Evolutionary conservation across 1,140 invertebrate genomes (phyloP).

Genomic region (Nymphalis io): DNA sequence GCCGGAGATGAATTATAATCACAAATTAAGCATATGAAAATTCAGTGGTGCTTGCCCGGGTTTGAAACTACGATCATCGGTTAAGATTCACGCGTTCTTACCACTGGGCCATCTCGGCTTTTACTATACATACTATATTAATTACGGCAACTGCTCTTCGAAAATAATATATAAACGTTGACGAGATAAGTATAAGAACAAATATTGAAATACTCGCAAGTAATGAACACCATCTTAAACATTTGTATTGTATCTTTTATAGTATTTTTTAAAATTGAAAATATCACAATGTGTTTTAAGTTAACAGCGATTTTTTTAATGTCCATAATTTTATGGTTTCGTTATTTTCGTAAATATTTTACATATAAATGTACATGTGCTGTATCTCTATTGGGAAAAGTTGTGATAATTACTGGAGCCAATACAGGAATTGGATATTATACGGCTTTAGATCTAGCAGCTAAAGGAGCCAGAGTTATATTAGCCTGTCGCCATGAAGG

Average conservation of each 20-base stretch:
- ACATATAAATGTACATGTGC: background rate
- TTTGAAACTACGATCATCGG: too few relatives aligned
- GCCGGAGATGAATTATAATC: too few relatives aligned
- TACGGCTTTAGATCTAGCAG: conserved; percentile 87
- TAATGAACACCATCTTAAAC: background rate
- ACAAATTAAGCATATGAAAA: too few relatives aligned
- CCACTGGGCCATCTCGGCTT: too few relatives aligned
- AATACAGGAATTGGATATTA: conserved; percentile 93
- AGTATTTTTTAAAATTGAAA: background rate
- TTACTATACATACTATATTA: too few relatives aligned
- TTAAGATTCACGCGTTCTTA: too few relatives aligned
- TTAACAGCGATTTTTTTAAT: conserved; percentile 46
- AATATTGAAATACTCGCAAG: too few relatives aligned
- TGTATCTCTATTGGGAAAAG: background rate
- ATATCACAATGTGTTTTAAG: background rate
- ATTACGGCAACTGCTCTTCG: too few relatives aligned
- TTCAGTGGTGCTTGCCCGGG: too few relatives aligned
- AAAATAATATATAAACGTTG: too few relatives aligned
- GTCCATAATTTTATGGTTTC: conserved; percentile 25
- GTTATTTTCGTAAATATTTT: background rate
- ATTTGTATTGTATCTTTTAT: background rate
- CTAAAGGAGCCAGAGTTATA: conserved; percentile 88
- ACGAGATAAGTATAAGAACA: too few relatives aligned
- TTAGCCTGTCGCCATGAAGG: conserved; percentile 88
- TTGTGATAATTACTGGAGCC: conserved; percentile 86